Evolutionary conservation across 35 echinoderm and acorn worm genomes (phyloP), one percentile per base, ranked within the genome.

Genomic region (Diadema setosum): DNA sequence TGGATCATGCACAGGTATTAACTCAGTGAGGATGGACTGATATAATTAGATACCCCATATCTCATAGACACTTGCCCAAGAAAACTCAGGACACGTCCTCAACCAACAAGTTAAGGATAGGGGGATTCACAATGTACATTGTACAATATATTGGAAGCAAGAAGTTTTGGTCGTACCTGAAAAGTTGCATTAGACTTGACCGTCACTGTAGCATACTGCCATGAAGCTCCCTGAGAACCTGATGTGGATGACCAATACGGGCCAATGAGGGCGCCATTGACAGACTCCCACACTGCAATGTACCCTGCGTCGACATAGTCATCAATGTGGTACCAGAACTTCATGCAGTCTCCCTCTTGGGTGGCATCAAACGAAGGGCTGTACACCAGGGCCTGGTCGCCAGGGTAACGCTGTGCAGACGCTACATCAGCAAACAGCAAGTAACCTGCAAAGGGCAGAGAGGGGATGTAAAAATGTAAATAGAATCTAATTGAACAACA

Each of bases 261-360:
- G 2, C 60, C 59, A 7, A 20, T 21, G 40, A 65, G 60, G 58
- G 58, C 60, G 15, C 58, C 80, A 83, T n/a, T 43, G 2, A 46
- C 39, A 11, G 46, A 20, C 21, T 83, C 45, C 63, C 80, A 63
- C 11, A 90, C 78, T 3, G 56, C 64, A 14, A 90, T 23, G 3
- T 46, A 67, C 2, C 80, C 46, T 0, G 39, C 81, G 8, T 17
- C 35, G 45, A 43, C 23, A 36, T 63, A 41, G 29, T 43, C 36
- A 15, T 83, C 30, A 45, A 90, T 8, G 80, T 83, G 81, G 55
- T 90, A 90, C 88, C 88, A 90, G 61, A 90, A 90, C 40, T 43
- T 90, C 23, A 90, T 30, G 25, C 88, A 90, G 29, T 90, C 80
- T 0, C 88, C 88, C 2, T 61, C 33, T 15, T 46, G 24, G 2